These are phyloP conservation scores for Bibio marci DNA, from an alignment of 2,888 invertebrate species.

Conservation along the genomic window DNA sequence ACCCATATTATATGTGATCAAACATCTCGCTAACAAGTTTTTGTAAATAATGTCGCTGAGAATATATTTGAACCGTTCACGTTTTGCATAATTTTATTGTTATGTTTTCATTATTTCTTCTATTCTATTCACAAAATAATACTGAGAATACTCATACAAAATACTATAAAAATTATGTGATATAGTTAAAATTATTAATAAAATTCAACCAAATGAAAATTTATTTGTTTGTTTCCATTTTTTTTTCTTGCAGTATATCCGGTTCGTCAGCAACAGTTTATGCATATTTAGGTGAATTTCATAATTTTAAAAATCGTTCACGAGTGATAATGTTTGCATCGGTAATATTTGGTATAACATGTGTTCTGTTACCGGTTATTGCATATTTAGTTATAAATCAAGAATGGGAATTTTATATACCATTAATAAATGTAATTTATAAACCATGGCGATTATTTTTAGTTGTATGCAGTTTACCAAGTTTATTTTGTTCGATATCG, in stretches of 20 bases:
- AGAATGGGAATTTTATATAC: conserved; percentile 18
- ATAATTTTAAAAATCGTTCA: conserved; percentile 28
- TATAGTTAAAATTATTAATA: too few species aligned
- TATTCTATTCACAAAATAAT: too few species aligned
- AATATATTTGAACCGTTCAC: too few species aligned
- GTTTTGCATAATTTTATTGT: too few species aligned
- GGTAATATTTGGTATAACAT: conserved; percentile 22
- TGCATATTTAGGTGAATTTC: conserved; percentile 35
- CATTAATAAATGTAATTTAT: conserved; percentile 16
- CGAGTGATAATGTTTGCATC: conserved; percentile 26
- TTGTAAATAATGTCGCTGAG: too few species aligned
- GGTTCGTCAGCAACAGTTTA: conserved; percentile 34
- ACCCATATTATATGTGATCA: too few species aligned
- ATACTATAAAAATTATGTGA: too few species aligned
- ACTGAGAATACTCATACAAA: too few species aligned
- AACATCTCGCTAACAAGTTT: too few species aligned
- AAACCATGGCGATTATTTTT: conserved; percentile 25
- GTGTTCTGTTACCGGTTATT: conserved; percentile 21
- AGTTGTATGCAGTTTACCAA: conserved; percentile 21
- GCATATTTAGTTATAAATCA: conserved; percentile 24
- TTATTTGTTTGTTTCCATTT: too few species aligned
- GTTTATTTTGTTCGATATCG: conserved; percentile 18
- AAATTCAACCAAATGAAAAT: too few species aligned
- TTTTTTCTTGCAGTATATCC: conserved; percentile 16
- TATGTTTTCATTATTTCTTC: too few species aligned